These are phyloP conservation scores for Melinaea menophilus DNA, from an alignment of 2,888 invertebrate genomes.

Conservation along the genomic window DNA sequence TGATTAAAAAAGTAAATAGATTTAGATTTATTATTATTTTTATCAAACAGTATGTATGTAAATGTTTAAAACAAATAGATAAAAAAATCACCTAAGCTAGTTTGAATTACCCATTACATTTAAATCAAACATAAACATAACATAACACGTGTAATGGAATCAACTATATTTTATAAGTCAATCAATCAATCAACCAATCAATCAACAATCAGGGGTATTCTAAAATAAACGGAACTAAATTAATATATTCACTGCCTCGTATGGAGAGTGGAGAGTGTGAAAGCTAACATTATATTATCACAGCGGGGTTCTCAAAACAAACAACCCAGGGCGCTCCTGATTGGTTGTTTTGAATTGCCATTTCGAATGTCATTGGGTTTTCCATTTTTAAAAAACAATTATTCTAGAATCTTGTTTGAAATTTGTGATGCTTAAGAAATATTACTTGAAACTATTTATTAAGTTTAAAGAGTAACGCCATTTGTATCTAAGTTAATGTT, in stretches of 20 bases:
- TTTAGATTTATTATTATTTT: too few relatives aligned
- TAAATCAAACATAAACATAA: too few relatives aligned
- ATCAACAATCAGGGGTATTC: too few relatives aligned
- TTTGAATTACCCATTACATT: too few relatives aligned
- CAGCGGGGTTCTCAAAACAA: constrained; percentile 35
- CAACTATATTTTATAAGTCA: too few relatives aligned
- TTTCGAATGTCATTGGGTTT: neutral
- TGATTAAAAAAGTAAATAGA: too few relatives aligned
- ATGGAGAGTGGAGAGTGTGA: constrained; percentile 30
- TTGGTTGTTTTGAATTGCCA: constrained; percentile 4
- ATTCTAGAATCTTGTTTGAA: neutral
- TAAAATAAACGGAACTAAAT: neutral
- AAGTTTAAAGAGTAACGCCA: neutral
- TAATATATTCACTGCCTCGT: constrained; percentile 11
- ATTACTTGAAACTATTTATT: neutral
- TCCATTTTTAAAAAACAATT: neutral
- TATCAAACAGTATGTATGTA: too few relatives aligned
- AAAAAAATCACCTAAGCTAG: too few relatives aligned
- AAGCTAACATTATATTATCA: constrained; percentile 42
- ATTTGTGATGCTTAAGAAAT: neutral
- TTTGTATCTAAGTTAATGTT: constrained; percentile 7
- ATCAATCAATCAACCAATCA: too few relatives aligned
- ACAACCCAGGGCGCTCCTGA: constrained; percentile 13
- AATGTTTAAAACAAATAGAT: too few relatives aligned
- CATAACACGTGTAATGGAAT: too few relatives aligned